A percentile compares a stretch with the other conserved stretches of the same genome.
Conservation (phyloP, 2,797 vertebrate species). For the Phoebastria nigripes region DNA sequence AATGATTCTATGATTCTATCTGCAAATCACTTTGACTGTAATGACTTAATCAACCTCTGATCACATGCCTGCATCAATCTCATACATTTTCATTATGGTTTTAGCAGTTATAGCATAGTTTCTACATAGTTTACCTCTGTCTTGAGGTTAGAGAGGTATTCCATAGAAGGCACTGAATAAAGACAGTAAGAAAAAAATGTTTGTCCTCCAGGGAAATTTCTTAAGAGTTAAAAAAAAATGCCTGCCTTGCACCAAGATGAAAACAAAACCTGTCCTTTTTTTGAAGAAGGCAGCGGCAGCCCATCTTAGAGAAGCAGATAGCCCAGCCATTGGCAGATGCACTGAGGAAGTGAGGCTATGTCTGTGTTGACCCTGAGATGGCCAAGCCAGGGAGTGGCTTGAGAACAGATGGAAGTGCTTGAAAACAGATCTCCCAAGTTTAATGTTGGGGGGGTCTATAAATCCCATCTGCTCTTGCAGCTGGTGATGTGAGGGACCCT, state of each 20-base stretch:
- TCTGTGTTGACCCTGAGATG: not conserved
- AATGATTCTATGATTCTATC: not conserved
- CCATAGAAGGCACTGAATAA: not conserved
- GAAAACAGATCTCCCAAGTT: not conserved
- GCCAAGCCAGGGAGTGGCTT: not conserved
- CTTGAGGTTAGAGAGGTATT: not conserved
- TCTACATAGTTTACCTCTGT: not conserved
- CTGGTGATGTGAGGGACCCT: not conserved
- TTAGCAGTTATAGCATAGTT: not conserved
- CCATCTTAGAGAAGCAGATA: not conserved
- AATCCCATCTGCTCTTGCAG: not conserved
- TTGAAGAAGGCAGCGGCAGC: not conserved
- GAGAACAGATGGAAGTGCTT: not conserved
- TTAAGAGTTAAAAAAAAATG: not conserved
- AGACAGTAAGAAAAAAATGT: not conserved
- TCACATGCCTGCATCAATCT: not conserved
- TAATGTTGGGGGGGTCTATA: not conserved
- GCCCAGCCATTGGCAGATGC: not conserved
- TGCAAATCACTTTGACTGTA: not conserved
- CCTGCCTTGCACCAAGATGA: not conserved
- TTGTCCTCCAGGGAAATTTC: not conserved
- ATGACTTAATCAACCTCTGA: constrained; percentile 27
- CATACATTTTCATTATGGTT: constrained; percentile 7
- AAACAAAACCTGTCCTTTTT: not conserved
- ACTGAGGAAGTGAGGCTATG: not conserved